These are phyloP conservation scores for Sarcophaga carnaria DNA, from an alignment of 2,888 invertebrate genomes.

Conservation along the genomic window DNA sequence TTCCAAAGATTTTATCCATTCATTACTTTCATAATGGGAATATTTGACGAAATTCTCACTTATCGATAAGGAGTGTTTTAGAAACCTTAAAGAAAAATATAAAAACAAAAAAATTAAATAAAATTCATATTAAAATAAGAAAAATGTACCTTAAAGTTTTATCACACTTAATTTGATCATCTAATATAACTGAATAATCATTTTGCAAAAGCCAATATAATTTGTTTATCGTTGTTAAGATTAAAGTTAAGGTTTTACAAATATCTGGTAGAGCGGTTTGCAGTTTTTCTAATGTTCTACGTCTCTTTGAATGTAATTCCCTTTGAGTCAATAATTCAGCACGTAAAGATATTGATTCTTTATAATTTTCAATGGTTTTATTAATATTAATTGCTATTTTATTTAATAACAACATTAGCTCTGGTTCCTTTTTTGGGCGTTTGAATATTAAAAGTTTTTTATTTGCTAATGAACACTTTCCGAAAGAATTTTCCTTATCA, in stretches of 20 bases:
- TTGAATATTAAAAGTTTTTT: constrained; percentile 71
- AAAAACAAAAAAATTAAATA: constrained; percentile 28
- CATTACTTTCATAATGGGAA: constrained; percentile 73
- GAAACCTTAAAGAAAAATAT: constrained; percentile 72
- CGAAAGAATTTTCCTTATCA: not conserved
- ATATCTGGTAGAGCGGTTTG: constrained; percentile 70
- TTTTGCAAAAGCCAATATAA: constrained; percentile 67
- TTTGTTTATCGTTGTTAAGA: constrained; percentile 44
- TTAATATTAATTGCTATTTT: constrained; percentile 72
- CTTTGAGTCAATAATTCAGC: constrained; percentile 70
- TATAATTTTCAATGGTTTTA: constrained; percentile 72
- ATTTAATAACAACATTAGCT: constrained; percentile 73
- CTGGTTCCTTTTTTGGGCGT: constrained; percentile 74
- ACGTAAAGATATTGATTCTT: constrained; percentile 70
- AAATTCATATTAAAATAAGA: not conserved
- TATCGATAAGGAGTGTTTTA: constrained; percentile 72
- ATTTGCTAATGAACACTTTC: not conserved
- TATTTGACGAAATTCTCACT: constrained; percentile 73
- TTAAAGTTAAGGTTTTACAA: constrained; percentile 59
- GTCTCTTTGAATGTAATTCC: constrained; percentile 74
- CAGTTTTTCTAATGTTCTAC: constrained; percentile 74
- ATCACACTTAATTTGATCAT: constrained; percentile 1
- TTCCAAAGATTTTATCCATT: constrained; percentile 75
- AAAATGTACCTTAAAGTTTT: constrained; percentile 65
- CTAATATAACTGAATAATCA: constrained; percentile 15